Conservation (phyloP, 2,797 vertebrate genomes). For the Rhinichthys osculus region DNA sequence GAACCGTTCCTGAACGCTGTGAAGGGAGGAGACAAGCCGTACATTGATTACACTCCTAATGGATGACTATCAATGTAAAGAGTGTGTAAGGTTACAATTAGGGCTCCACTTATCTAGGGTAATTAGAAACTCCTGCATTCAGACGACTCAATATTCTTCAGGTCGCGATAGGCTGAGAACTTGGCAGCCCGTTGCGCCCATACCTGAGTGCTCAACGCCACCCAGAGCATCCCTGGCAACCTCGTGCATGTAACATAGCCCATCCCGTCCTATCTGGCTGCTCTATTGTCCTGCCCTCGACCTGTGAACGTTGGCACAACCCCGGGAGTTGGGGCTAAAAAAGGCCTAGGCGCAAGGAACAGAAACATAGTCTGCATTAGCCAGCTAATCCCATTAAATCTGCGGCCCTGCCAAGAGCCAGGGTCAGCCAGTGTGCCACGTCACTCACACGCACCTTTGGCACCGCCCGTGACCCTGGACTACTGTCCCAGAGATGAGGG, state of each 20-base stretch:
- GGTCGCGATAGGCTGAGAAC: neutral
- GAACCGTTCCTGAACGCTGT: slow-evolving; percentile 63
- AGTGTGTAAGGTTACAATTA: slow-evolving; percentile 31
- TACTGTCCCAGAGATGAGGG: neutral
- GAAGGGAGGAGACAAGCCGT: slow-evolving; percentile 11
- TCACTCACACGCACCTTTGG: slow-evolving; percentile 83
- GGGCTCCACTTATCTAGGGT: slow-evolving; percentile 21
- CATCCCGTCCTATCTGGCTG: slow-evolving; percentile 46
- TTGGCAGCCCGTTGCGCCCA: slow-evolving; percentile 18
- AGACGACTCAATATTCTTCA: slow-evolving; percentile 23
- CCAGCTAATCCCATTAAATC: slow-evolving; percentile 86
- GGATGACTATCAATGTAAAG: slow-evolving; percentile 15
- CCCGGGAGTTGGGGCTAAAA: slow-evolving; percentile 78
- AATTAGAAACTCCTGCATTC: slow-evolving; percentile 19
- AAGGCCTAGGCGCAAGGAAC: slow-evolving; percentile 76
- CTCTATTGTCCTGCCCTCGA: slow-evolving; percentile 78
- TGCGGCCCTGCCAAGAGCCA: slow-evolving; percentile 77
- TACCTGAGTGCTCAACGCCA: slow-evolving; percentile 61
- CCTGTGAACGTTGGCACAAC: slow-evolving; percentile 81
- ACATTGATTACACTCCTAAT: slow-evolving; percentile 31
- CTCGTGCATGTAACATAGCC: slow-evolving; percentile 26
- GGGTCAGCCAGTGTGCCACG: slow-evolving; percentile 86
- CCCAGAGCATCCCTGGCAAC: slow-evolving; percentile 41
- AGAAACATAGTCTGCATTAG: slow-evolving; percentile 85
- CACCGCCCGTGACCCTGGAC: slow-evolving; percentile 71